phyloP scores from a whole-genome alignment of 2,113 vertebrate species.

The Emydocephalus ijimae region DNA sequence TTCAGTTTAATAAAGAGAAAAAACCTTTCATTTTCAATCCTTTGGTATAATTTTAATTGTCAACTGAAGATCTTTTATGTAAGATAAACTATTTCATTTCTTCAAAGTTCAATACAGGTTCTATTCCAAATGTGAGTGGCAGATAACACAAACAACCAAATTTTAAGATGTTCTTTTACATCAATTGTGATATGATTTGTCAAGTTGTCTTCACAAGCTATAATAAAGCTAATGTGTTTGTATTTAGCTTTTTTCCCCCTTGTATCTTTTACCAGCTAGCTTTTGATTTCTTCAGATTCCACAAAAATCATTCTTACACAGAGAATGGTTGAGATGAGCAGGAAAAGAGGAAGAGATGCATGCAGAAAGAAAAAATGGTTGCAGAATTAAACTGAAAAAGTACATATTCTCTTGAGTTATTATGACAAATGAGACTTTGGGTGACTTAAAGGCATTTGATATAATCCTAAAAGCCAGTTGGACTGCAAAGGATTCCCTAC shows the following conservation, averaged over 20 bases:
- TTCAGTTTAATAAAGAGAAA: not conserved
- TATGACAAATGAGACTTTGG: slow-evolving; percentile 4
- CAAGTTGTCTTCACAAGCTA: not conserved
- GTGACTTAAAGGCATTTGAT: slow-evolving; percentile 14
- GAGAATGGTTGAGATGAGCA: not conserved
- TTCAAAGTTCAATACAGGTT: not conserved
- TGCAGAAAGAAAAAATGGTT: not conserved
- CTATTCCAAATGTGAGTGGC: too few relatives aligned
- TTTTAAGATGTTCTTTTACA: not conserved
- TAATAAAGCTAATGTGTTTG: not conserved
- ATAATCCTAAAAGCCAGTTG: slow-evolving; percentile 10
- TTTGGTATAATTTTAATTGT: not conserved
- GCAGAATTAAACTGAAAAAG: not conserved
- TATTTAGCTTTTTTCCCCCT: not conserved
- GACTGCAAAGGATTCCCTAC: not conserved
- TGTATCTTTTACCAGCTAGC: not conserved
- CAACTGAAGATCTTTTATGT: not conserved
- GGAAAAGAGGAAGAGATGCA: not conserved
- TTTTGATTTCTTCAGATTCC: not conserved
- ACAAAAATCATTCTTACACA: not conserved
- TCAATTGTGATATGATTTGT: not conserved
- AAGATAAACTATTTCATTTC: not conserved
- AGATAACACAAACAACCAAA: not conserved
- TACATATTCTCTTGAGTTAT: not conserved
- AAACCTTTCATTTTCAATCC: not conserved